Conservation (phyloP, 2,888 invertebrate species). For the Eupithecia vulgata region DNA sequence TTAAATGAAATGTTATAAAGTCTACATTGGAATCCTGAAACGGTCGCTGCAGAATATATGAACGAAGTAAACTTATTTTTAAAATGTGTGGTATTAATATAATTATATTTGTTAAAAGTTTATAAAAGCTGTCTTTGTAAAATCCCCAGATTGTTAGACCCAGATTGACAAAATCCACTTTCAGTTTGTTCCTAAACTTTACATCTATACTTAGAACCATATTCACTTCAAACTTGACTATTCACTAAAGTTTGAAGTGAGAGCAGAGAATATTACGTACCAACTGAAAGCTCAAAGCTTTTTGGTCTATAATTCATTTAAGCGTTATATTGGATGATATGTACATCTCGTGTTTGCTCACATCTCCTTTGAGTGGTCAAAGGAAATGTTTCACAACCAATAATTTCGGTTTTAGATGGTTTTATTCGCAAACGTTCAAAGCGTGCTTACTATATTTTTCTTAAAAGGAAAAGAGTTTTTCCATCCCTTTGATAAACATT, state of each 20-base stretch:
- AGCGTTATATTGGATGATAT: neutral
- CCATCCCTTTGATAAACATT: neutral
- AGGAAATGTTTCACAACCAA: neutral
- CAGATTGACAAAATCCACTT: too few relatives aligned
- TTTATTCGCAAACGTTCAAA: neutral
- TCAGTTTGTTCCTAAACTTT: too few relatives aligned
- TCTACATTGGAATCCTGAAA: neutral
- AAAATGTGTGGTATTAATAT: too few relatives aligned
- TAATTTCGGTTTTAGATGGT: neutral
- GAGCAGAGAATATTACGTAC: neutral
- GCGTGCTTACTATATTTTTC: neutral
- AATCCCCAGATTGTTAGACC: too few relatives aligned
- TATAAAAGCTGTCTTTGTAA: too few relatives aligned
- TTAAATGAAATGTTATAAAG: too few relatives aligned
- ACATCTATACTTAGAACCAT: neutral
- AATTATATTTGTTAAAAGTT: too few relatives aligned
- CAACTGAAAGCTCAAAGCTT: neutral
- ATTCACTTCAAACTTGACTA: neutral
- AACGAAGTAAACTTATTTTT: neutral
- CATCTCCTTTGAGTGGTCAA: neutral
- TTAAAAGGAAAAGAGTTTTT: neutral
- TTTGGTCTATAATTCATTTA: neutral
- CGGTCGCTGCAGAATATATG: neutral
- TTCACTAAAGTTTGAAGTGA: too few relatives aligned
- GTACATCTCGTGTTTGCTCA: neutral